Conservation (phyloP, 1,140 invertebrate species). For the Battus philenor region DNA sequence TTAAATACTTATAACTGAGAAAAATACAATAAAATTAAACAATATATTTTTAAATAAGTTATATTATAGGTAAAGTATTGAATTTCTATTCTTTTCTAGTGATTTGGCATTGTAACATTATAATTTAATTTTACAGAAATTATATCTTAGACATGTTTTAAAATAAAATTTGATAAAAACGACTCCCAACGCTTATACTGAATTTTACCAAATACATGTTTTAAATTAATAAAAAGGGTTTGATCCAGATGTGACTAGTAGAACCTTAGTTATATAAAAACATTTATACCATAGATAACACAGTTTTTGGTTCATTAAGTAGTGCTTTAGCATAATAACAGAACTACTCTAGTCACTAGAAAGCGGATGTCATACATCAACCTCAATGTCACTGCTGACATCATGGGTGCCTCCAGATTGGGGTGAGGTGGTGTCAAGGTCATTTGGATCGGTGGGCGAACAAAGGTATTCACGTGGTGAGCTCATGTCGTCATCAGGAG, state of each 20-base stretch:
- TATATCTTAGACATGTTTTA: no score
- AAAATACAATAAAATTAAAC: no score
- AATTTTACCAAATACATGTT: neutral
- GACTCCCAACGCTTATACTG: no score
- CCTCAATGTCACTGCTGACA: constrained; percentile 58
- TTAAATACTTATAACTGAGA: no score
- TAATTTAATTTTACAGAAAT: neutral
- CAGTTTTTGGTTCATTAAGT: constrained; percentile 4
- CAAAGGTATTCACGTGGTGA: constrained; percentile 51
- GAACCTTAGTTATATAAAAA: constrained; percentile 3
- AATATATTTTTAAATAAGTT: no score
- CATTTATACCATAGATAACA: constrained; percentile 1
- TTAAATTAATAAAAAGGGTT: constrained; percentile 20
- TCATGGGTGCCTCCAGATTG: constrained; percentile 44
- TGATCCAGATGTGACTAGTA: constrained; percentile 28
- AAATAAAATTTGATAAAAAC: no score
- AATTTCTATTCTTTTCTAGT: neutral
- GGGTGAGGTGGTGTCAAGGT: constrained; percentile 39
- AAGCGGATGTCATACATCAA: constrained; percentile 68
- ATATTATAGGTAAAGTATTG: no score
- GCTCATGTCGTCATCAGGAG: constrained; percentile 50
- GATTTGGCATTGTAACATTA: neutral
- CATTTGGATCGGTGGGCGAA: constrained; percentile 40
- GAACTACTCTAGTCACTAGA: constrained; percentile 14
- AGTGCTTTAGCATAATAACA: neutral